These are phyloP conservation scores for Aythya baeri DNA, from an alignment of 2,113 vertebrate genomes.

Conservation along the genomic window DNA sequence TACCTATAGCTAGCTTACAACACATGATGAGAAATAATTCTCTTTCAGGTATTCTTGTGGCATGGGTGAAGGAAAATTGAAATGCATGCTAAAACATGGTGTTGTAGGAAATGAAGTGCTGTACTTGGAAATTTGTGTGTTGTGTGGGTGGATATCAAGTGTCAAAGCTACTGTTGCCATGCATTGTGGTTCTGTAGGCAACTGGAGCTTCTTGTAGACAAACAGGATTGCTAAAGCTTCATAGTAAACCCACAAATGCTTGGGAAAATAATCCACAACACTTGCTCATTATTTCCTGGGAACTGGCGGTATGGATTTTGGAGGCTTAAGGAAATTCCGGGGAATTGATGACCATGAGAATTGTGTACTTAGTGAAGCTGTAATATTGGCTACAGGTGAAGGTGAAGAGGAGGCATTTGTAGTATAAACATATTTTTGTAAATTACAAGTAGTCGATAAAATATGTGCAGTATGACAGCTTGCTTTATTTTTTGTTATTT, in stretches of 20 bases:
- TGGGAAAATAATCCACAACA: not conserved
- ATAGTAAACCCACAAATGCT: not conserved
- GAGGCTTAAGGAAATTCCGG: not conserved
- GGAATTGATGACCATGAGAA: not conserved
- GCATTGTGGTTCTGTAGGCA: not conserved
- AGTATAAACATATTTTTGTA: not conserved
- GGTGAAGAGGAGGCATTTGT: not conserved
- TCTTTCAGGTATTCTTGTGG: not conserved
- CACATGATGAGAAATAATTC: not conserved
- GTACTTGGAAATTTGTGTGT: not conserved
- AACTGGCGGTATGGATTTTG: not conserved
- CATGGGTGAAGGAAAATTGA: not conserved
- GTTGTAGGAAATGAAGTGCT: not conserved
- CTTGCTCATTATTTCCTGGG: not conserved
- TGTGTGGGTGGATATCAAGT: not conserved
- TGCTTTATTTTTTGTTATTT: not conserved
- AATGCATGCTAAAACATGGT: not conserved
- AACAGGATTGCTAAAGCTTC: not conserved
- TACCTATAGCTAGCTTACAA: not conserved
- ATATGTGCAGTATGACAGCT: not conserved
- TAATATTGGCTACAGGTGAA: not conserved
- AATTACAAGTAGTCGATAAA: not conserved
- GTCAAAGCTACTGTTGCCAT: not conserved
- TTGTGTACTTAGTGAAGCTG: not conserved
- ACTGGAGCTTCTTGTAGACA: not conserved